These are phyloP conservation scores for Bambusicola thoracicus DNA, from an alignment of 2,113 vertebrate genomes.

Conservation along the genomic window DNA sequence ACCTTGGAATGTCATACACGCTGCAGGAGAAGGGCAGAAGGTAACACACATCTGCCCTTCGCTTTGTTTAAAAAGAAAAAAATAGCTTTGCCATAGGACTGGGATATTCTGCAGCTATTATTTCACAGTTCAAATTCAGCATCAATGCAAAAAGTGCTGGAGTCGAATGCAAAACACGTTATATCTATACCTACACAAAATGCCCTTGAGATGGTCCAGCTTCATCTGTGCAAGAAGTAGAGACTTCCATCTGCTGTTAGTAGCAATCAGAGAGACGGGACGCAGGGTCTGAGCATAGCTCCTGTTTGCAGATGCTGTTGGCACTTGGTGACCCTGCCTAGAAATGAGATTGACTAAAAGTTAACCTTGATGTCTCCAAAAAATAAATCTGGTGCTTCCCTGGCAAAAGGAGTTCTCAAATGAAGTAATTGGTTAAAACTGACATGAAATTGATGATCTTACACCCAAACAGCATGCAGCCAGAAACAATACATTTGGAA, in stretches of 20 bases:
- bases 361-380: neutral
- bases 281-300: neutral
- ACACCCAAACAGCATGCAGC: neutral
- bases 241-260: neutral
- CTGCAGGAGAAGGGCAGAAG: neutral
- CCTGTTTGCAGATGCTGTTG: neutral
- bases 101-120: neutral
- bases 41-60: neutral
- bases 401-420: neutral
- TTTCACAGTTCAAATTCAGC: constrained; percentile 12
- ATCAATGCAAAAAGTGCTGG: neutral
- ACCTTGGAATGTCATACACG: accelerated
- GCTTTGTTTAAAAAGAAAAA: neutral
- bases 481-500: neutral
- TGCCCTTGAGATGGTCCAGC: neutral
- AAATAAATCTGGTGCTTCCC: constrained; percentile 21
- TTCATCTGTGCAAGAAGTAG: neutral
- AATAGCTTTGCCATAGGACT: neutral
- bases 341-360: neutral
- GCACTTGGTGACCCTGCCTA: neutral
- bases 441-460: neutral
- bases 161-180: neutral
- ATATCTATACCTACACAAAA: neutral
- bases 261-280: neutral
- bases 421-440: constrained; percentile 2